Evolutionary conservation across 2,888 invertebrate genomes (phyloP), one percentile per base, ranked within the genome.

Genomic region (Artemia sp.): DNA sequence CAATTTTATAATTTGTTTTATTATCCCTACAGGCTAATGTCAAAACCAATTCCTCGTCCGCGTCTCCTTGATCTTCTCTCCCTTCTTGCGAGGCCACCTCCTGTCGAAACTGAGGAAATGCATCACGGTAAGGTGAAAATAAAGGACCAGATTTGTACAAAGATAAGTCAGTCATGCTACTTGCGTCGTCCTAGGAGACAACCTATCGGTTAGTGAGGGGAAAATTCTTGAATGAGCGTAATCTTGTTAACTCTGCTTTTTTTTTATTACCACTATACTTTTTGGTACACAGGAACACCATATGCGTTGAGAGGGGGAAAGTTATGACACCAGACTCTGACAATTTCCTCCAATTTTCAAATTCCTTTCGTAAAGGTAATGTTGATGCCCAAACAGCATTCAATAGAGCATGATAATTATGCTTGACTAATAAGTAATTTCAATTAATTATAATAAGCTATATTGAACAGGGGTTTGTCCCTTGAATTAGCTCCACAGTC

Each of bases 1-100:
- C 92, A 76, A 93, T 92, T 73, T 92, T 93, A 78, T 93, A 93
- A 81, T 93, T 93, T 80, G 92, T 89, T 81, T 92, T 92, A 79
- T 92, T 91, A 72, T 90, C 88, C 80, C 89, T 89, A 79, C 92
- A 93, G 73, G 92, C 92, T 73, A 92, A 83, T 79, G 92, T 92
- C 74, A 92, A 83, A 79, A 92, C 86, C 77, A 92, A 88, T 76
- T 91, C 90, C 76, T 88, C 87, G 77, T 88, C 87, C 72, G 86
- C 85, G 2, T 38, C 38, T 38, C 38, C 38, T 73, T 86, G 84
- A 79, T 93, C 92, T 75, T 58, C 64, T 9, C 64, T 58, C 64
- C 64, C 64, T 19, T 58, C 64, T 38, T 5, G 38, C 38, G 38
- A 38, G 38, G 38, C 38, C 38, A 38, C 38, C 38, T 38, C 38